Base-by-base conservation (phyloP, 2,888 invertebrate genomes). In the Theodoxus fluviatilis region DNA sequence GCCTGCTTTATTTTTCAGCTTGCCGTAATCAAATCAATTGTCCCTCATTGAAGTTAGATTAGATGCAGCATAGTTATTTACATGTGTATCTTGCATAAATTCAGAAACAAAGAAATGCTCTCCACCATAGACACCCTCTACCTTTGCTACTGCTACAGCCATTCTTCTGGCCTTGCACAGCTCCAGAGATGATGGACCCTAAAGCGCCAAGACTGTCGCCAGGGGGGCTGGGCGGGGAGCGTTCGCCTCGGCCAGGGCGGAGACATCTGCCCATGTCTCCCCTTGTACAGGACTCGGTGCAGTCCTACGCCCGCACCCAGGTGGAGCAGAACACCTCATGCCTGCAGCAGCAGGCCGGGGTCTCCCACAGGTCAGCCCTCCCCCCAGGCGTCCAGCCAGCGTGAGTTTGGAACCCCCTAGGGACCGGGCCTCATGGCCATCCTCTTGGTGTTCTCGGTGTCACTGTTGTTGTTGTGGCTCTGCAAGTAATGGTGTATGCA, bases 111-210 rank as follows among this genome's bases (percentile, higher is more conserved):
- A n/a, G n/a, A n/a, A n/a, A n/a, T n/a, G n/a, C n/a, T n/a, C n/a
- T n/a, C n/a, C n/a, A n/a, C n/a, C n/a, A n/a, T n/a, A n/a, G n/a
- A n/a, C n/a, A n/a, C n/a, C n/a, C n/a, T n/a, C n/a, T n/a, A n/a
- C n/a, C n/a, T n/a, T n/a, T n/a, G n/a, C n/a, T n/a, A n/a, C n/a
- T n/a, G n/a, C n/a, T n/a, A 49, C 12, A 49, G 4, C 22, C 9
- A 18, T 52, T 18, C 47, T n/a, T 47, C 43, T 66, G 25, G 68
- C 22, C 47, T 64, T 57, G 73, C 75, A 4, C 75, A 87, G 87
- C 87, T 70, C 83, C 85, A 70, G 87, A 87, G 76, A 84, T 88
- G 80, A 72, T 88, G 77, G 87, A 88, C 74, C 87, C 87, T 0
- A 87, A 87, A 76, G 84, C 81, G 25, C 67, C 67, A 15, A 7